A percentile compares a stretch with the other conserved stretches of the same genome.
phyloP scores from a whole-genome alignment of 2,797 vertebrate species.

The Microhierax caerulescens region DNA sequence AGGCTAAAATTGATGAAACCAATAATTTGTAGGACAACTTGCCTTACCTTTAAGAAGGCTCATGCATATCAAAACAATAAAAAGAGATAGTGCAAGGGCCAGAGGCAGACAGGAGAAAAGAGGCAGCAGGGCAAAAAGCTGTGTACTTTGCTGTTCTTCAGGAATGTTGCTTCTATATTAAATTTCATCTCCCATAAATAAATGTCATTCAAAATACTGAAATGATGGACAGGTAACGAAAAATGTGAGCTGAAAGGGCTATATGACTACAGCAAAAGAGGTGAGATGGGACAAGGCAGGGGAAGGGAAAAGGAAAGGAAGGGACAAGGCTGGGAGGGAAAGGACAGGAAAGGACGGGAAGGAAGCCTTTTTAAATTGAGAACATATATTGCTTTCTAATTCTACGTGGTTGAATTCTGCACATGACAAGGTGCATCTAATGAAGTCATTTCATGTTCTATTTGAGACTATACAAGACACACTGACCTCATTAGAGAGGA shows the following conservation, averaged over 20 bases:
- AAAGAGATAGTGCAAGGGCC: background rate
- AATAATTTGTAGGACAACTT: slow-evolving; percentile 10
- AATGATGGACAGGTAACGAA: background rate
- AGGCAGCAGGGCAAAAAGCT: background rate
- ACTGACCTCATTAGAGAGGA: background rate
- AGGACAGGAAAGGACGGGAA: too few relatives aligned
- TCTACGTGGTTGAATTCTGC: background rate
- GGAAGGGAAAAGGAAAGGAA: background rate
- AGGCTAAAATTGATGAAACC: background rate
- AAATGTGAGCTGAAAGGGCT: background rate
- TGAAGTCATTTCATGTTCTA: background rate
- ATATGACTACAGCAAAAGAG: background rate
- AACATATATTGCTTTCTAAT: background rate
- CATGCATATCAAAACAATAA: background rate
- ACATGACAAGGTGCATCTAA: background rate
- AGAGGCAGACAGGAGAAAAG: background rate
- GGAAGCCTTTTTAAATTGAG: background rate
- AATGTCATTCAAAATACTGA: background rate
- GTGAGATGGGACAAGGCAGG: background rate
- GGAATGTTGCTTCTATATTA: background rate
- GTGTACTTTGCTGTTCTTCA: background rate
- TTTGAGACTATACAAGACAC: background rate
- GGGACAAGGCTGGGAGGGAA: rapidly evolving
- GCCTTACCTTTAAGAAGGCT: background rate
- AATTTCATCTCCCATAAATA: background rate